These are phyloP conservation scores for Amphilophus citrinellus DNA, from an alignment of 2,113 vertebrate species.

Conservation along the genomic window DNA sequence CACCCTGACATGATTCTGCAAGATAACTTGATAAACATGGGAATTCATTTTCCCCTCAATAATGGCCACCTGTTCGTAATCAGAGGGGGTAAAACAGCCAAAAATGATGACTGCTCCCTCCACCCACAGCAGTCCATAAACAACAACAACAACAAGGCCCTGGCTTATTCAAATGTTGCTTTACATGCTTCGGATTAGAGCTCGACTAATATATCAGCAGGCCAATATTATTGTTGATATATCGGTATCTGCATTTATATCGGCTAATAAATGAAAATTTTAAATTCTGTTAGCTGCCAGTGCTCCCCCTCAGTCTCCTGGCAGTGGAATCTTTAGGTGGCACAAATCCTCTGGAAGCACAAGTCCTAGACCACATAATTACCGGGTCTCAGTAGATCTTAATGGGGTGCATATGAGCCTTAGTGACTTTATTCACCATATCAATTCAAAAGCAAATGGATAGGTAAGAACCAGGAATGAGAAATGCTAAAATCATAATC, in stretches of 20 bases:
- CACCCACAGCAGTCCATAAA: not conserved
- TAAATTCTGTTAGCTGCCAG: too few species aligned
- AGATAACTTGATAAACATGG: not conserved
- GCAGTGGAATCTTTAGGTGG: too few species aligned
- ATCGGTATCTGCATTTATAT: not conserved
- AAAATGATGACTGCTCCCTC: not conserved
- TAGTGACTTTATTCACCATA: too few species aligned
- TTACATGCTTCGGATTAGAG: not conserved
- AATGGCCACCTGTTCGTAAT: not conserved
- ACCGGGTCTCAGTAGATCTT: too few species aligned
- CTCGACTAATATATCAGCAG: not conserved
- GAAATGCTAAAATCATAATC: too few species aligned
- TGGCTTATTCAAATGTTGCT: not conserved
- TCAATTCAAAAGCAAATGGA: too few species aligned
- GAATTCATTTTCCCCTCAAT: constrained; percentile 3
- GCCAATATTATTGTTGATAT: not conserved
- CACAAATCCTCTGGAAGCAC: too few species aligned
- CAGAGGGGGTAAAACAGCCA: not conserved
- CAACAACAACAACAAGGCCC: not conserved
- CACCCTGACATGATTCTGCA: constrained; percentile 9
- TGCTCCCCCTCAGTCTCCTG: too few species aligned
- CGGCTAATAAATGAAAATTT: not conserved
- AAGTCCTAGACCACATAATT: too few species aligned
- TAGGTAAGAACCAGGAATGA: too few species aligned
- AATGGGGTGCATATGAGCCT: too few species aligned